Evolutionary conservation across 2,797 vertebrate species (phyloP), one percentile per base, ranked within the genome.

Genomic region (Scolopax rusticola): DNA sequence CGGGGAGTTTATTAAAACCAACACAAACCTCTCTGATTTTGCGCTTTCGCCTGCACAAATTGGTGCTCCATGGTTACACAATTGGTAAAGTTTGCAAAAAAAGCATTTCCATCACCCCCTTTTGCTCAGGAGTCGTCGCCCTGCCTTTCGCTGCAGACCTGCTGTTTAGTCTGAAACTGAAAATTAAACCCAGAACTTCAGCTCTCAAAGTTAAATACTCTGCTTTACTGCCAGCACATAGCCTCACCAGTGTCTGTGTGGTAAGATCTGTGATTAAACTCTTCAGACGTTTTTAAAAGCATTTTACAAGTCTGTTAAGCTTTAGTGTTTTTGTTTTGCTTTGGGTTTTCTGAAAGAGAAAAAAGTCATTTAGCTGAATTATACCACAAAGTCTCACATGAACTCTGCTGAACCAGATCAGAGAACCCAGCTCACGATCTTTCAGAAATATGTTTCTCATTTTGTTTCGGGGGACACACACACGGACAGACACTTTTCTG

Each of bases 111-210:
- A 90, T 92, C 86, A 79, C 82, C 61, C 43, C 2, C 3, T 77
- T 97, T 73, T 90, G 78, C 78, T 95, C 83, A 48, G 84, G 87
- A 96, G 84, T 80, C 47, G 9, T 90, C 45, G 53, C 77, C 68
- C 86, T 97, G 80, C 94, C 89, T 96, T 95, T 94, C 8, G 6
- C 88, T 91, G 64, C 84, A 97, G 95, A 96, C 91, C 85, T 83
- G 92, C 94, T 98, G 95, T 97, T 97, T 97, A 97, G 95, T 98
- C 97, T 97, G 96, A 97, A 97, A 88, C 89, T 85, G 92, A 91
- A 97, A 97, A 97, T 97, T 95, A 97, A 98, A 97, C 87, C 93
- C 95, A 96, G 96, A 97, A 88, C 90, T 95, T 95, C 80, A 65
- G 87, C 86, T 93, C 85, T 96, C 73, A 47, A 36, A 84, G 68